Evolutionary conservation across 2,888 invertebrate genomes (phyloP).

Genomic region (Unio delphinus): DNA sequence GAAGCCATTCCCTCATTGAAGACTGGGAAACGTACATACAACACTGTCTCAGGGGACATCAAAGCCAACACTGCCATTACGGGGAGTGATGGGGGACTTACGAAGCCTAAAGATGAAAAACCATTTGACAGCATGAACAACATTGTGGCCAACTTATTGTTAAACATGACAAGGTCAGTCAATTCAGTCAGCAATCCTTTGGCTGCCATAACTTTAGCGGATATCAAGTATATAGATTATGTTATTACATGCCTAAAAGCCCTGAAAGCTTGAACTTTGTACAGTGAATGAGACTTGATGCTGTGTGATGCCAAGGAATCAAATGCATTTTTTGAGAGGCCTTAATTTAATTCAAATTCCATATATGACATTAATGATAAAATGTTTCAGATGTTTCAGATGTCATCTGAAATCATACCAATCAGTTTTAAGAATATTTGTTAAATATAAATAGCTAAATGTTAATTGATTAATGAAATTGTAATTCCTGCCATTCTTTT

Average conservation of each 20-base stretch:
- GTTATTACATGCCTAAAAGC: no score
- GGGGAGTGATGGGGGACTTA: slow-evolving; percentile 59
- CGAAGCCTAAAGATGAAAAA: slow-evolving; percentile 55
- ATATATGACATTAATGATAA: no score
- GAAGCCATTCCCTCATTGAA: slow-evolving; percentile 62
- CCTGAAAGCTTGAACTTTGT: no score
- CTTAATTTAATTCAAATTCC: no score
- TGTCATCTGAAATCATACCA: no score
- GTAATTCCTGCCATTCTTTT: slow-evolving; percentile 6
- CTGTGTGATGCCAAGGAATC: no score
- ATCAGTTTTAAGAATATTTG: no score
- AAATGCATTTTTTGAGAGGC: no score
- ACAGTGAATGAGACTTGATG: no score
- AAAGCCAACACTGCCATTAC: slow-evolving; percentile 64
- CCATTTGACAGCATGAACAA: slow-evolving; percentile 73
- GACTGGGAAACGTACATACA: slow-evolving; percentile 62
- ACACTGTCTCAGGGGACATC: slow-evolving; percentile 40
- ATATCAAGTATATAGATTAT: background rate
- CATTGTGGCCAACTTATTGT: slow-evolving; percentile 71
- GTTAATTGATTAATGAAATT: no score
- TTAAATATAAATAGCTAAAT: no score
- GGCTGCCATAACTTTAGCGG: background rate
- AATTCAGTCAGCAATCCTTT: background rate
- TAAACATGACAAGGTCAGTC: slow-evolving; percentile 71
- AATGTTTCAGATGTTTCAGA: no score